These are phyloP conservation scores for Heteromormyrus szaboi DNA, from an alignment of 2,797 vertebrate genomes.

Conservation along the genomic window DNA sequence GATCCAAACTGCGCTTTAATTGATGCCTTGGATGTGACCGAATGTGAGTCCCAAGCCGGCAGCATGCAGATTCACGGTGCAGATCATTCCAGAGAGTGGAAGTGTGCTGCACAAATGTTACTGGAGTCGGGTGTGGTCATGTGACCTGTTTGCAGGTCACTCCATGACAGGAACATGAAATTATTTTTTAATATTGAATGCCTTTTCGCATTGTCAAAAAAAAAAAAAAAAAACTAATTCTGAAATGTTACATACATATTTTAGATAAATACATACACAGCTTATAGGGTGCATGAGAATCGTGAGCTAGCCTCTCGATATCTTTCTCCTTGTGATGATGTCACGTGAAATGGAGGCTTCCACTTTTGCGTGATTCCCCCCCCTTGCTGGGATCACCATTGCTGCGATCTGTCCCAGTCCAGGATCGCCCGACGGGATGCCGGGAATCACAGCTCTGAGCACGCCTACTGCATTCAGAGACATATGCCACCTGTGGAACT, in stretches of 20 bases:
- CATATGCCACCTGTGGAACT: background rate
- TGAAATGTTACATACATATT: background rate
- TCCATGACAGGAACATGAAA: background rate
- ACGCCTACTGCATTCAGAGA: background rate
- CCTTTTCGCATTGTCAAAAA: background rate
- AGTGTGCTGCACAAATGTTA: background rate
- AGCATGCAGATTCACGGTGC: background rate
- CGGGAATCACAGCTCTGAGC: background rate
- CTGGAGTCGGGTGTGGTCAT: background rate
- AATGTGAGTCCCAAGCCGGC: background rate
- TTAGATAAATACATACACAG: background rate
- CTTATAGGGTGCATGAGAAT: background rate
- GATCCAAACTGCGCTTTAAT: constrained; percentile 19
- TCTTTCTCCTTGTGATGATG: background rate
- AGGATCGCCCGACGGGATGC: background rate
- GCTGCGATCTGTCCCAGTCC: background rate
- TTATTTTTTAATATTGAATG: background rate
- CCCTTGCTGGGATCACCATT: background rate
- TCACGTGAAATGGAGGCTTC: background rate
- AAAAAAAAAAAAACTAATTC: background rate
- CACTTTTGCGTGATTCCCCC: background rate
- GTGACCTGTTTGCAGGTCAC: background rate
- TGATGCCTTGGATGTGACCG: constrained; percentile 17
- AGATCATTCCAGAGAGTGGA: constrained; percentile 21
- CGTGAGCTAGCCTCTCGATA: background rate